Conservation (phyloP, 2,797 vertebrate species). For the Poliocrania exsul region DNA sequence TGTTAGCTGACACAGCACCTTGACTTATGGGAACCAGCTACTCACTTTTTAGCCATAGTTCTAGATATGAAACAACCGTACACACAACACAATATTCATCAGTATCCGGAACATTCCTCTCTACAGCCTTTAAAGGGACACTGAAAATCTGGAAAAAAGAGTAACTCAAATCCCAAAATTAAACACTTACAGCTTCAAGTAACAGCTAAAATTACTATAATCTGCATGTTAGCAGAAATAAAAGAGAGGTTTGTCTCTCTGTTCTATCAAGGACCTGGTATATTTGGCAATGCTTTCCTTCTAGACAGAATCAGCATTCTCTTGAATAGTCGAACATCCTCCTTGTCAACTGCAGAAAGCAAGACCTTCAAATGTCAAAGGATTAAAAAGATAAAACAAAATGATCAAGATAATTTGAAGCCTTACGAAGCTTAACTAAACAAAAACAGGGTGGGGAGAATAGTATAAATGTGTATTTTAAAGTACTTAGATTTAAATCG, state of each 20-base stretch:
- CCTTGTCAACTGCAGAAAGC: background rate
- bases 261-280: background rate
- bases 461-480: background rate
- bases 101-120: background rate
- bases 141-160: background rate
- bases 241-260: background rate
- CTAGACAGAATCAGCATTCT: background rate
- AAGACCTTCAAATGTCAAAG: background rate
- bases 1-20: background rate
- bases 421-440: background rate
- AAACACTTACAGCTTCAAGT: background rate
- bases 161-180: background rate
- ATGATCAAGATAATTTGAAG: background rate
- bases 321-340: background rate
- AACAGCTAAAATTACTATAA: background rate
- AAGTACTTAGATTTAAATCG: background rate
- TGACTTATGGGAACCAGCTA: background rate
- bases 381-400: conserved; percentile 5
- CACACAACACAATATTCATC: background rate
- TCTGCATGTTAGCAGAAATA: background rate
- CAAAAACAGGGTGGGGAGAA: background rate
- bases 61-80: background rate
- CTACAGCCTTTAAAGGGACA: background rate
- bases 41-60: background rate
- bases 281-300: background rate